Base-by-base conservation (phyloP, 2,113 vertebrate species). In the Panthera uncia region DNA sequence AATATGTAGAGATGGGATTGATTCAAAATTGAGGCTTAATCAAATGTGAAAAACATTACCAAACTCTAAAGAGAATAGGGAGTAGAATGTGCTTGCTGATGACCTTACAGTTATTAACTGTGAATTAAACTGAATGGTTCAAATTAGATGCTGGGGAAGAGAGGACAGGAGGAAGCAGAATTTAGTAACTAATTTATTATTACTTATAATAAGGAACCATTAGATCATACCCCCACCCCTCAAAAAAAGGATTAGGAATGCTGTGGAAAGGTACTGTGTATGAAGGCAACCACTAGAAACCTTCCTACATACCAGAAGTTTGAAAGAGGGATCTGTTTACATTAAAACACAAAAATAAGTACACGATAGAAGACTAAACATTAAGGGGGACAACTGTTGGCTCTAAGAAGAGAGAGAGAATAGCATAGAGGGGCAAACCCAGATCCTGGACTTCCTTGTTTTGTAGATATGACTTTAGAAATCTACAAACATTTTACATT, bases 11-110 rank as follows among this genome's bases (percentile, higher is more conserved):
- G 41, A 80, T 83, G n/a, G 16, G 7, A 29, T 87, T 93, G 31
- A 94, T 95, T 96, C n/a, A 89, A 94, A 97, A 79, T 71, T 73
- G 48, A 94, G 8, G 15, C 38, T 85, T 76, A 87, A 80, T 45
- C 25, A 74, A 94, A 83, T 74, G 33, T 83, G 38, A 97, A 82
- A 87, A 71, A 69, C 10, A 61, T 84, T 84, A 81, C 50, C 33
- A 91, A 89, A 81, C 5, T 82, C 33, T 38, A 80, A 94, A 50
- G 69, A 96, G 11, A 82, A 90, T 31, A 95, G 23, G 5, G 10
- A 29, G 76, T 48, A 4, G 23, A 55, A 63, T 87, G 55, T 38
- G 1, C 50, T 86, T 87, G 15, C 23, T 81, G 36, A 88, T 61
- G 21, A 38, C 36, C 11, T 45, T 91, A 25, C 12, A 69, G 15